phyloP scores from a whole-genome alignment of 2,113 vertebrate genomes.

The Heterotilapia buettikoferi region DNA sequence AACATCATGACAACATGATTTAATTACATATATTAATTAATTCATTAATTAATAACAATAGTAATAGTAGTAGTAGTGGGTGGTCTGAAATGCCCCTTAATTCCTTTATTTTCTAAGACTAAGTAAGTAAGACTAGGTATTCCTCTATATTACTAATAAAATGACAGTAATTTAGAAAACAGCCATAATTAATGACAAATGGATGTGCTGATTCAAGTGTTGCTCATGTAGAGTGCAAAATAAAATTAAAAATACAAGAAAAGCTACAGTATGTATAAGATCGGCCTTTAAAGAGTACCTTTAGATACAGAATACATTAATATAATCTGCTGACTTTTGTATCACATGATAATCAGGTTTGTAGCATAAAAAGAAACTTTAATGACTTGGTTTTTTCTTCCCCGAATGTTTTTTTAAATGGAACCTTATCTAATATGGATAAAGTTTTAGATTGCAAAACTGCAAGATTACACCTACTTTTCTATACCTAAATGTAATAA shows the following conservation, averaged over 20 bases:
- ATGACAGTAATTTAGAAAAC: neutral
- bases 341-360: neutral
- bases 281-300: neutral
- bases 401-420: neutral
- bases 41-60: neutral
- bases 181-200: neutral
- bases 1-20: neutral
- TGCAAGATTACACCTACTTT: neutral
- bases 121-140: neutral
- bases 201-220: neutral
- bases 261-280: neutral
- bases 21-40: neutral
- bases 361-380: neutral
- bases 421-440: conserved; percentile 12
- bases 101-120: neutral
- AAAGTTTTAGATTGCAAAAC: neutral
- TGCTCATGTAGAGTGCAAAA: neutral
- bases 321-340: neutral
- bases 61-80: neutral
- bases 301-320: neutral
- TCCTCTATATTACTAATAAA: neutral
- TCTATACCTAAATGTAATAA: neutral
- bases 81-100: neutral
- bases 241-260: neutral
- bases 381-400: neutral